phyloP scores from a whole-genome alignment of 2,113 vertebrate genomes.

The Aegithalos caudatus region DNA sequence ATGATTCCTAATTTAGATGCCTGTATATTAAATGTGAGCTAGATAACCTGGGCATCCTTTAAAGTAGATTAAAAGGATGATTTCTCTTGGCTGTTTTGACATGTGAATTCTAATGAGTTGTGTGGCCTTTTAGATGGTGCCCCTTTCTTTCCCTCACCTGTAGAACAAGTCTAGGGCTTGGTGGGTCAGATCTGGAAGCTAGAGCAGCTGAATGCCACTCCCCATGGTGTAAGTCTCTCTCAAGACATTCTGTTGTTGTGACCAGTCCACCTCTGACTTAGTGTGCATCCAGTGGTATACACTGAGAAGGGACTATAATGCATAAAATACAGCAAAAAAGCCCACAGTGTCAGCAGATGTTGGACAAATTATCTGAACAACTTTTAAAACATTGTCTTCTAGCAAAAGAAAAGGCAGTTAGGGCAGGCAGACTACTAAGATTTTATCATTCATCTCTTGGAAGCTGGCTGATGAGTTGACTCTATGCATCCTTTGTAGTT shows the following conservation, averaged over 20 bases:
- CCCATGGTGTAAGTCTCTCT: not conserved
- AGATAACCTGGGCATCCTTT: not conserved
- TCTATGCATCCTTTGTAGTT: not conserved
- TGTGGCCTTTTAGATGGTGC: not conserved
- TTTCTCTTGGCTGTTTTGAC: not conserved
- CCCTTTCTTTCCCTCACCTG: not conserved
- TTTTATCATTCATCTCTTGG: not conserved
- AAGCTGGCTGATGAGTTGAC: not conserved
- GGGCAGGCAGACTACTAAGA: not conserved
- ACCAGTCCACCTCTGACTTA: not conserved
- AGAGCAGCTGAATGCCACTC: not conserved
- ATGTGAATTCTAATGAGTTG: not conserved
- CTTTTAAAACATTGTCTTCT: not conserved
- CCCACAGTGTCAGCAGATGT: not conserved
- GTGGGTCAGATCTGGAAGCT: not conserved
- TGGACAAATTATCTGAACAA: not conserved
- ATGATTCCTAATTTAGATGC: not conserved
- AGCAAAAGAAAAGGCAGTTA: not conserved
- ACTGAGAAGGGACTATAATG: not conserved
- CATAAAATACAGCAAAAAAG: not conserved
- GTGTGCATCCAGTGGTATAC: accelerated
- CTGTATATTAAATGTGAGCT: not conserved
- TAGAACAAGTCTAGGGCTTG: not conserved
- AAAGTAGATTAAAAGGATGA: not conserved
- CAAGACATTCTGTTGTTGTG: not conserved